These are phyloP conservation scores for Laterallus jamaicensis DNA, from an alignment of 2,113 vertebrate species.

Conservation along the genomic window DNA sequence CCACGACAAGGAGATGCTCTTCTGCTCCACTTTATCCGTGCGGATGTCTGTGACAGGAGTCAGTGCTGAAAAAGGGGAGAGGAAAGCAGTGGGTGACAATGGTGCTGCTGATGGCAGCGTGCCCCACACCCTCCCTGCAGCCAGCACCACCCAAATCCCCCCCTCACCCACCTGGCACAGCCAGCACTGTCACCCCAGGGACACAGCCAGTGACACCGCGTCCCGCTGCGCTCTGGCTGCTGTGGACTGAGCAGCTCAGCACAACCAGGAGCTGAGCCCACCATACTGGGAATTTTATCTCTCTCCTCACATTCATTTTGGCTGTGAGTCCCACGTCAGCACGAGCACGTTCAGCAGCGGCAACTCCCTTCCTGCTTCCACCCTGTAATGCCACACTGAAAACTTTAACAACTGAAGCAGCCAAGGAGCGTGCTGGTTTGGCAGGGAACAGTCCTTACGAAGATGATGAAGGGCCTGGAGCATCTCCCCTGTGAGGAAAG, in stretches of 20 bases:
- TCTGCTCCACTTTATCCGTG: conserved; percentile 88
- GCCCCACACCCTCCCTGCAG: fast-evolving
- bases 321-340: not conserved
- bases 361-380: not conserved
- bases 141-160: not conserved
- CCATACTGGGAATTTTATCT: not conserved
- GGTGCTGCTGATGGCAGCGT: fast-evolving
- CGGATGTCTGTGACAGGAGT: conserved; percentile 85
- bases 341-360: fast-evolving
- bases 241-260: not conserved
- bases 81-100: not conserved
- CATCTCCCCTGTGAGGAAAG: too few species aligned
- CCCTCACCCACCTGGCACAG: too few species aligned
- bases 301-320: not conserved
- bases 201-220: fast-evolving
- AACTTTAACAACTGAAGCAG: not conserved
- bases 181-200: not conserved
- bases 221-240: not conserved
- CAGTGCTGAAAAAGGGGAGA: conserved; percentile 68
- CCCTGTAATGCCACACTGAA: not conserved
- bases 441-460: not conserved
- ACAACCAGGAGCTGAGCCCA: not conserved
- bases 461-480: too few species aligned
- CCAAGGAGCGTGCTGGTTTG: not conserved
- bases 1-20: conserved; percentile 89